phyloP scores from a whole-genome alignment of 2,797 vertebrate genomes.

The Arremon aurantiirostris region DNA sequence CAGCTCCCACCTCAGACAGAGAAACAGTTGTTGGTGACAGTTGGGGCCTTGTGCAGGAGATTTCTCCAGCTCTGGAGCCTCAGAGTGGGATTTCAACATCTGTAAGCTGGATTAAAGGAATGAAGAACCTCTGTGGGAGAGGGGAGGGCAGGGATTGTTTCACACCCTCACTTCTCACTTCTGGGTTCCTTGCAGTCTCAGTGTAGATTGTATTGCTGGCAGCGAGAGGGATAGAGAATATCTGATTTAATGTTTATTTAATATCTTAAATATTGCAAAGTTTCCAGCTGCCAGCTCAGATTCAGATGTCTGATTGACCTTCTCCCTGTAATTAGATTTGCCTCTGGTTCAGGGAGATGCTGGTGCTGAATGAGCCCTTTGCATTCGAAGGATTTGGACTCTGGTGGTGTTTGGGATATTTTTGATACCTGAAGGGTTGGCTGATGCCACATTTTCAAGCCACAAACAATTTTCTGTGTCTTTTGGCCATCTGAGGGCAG shows the following conservation, averaged over 20 bases:
- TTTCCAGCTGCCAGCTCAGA: not conserved
- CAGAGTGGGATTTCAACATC: not conserved
- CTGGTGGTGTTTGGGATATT: not conserved
- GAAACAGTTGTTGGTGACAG: not conserved
- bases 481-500: not conserved
- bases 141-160: not conserved
- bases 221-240: not conserved
- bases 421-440: not conserved
- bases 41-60: not conserved
- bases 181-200: not conserved
- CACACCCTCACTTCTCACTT: not conserved
- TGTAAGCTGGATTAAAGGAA: not conserved
- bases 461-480: not conserved
- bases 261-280: not conserved
- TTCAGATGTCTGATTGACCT: not conserved
- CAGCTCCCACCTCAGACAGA: not conserved
- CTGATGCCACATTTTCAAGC: not conserved
- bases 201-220: fast-evolving
- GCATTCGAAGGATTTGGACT: not conserved
- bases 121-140: not conserved
- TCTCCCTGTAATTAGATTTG: not conserved
- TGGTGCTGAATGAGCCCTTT: not conserved
- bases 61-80: not conserved
- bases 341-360: not conserved
- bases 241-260: not conserved